phyloP scores from a whole-genome alignment of 2,888 invertebrate species.

The Marasmarcha lunaedactyla region DNA sequence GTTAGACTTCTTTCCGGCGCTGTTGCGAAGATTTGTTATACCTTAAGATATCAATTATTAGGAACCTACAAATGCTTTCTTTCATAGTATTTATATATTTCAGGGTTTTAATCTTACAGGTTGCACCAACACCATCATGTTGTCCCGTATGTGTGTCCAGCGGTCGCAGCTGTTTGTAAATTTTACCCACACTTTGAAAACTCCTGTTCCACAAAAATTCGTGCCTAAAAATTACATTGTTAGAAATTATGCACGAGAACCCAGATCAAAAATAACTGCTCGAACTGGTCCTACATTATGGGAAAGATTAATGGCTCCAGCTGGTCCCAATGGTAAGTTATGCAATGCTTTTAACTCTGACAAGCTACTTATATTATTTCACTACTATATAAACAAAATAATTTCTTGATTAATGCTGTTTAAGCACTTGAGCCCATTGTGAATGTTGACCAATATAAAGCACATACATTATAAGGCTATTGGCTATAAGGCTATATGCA shows the following conservation, averaged over 20 bases:
- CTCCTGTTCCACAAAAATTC: conserved; percentile 51
- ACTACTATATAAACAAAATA: background rate
- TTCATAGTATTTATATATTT: too few relatives aligned
- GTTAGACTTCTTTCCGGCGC: too few relatives aligned
- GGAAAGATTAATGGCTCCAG: conserved; percentile 81
- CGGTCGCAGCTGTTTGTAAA: conserved; percentile 39
- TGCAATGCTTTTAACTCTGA: conserved; percentile 1
- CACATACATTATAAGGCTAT: too few relatives aligned
- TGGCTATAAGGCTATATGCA: too few relatives aligned
- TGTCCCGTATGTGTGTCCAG: conserved; percentile 57
- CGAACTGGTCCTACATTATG: conserved; percentile 71
- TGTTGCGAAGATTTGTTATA: too few relatives aligned
- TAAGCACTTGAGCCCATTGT: too few relatives aligned
- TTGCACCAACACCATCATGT: conserved; percentile 32
- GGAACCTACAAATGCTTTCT: too few relatives aligned
- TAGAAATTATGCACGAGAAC: conserved; percentile 67
- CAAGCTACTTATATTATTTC: background rate
- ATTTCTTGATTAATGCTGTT: too few relatives aligned
- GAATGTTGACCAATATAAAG: too few relatives aligned
- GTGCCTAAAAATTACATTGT: conserved; percentile 58
- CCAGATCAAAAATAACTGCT: conserved; percentile 44
- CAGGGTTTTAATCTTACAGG: too few relatives aligned
- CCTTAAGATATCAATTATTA: too few relatives aligned
- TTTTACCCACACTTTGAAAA: conserved; percentile 40
- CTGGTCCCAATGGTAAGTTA: conserved; percentile 78